Base-by-base conservation (phyloP, 1,140 invertebrate genomes). In the Panulirus ornatus region DNA sequence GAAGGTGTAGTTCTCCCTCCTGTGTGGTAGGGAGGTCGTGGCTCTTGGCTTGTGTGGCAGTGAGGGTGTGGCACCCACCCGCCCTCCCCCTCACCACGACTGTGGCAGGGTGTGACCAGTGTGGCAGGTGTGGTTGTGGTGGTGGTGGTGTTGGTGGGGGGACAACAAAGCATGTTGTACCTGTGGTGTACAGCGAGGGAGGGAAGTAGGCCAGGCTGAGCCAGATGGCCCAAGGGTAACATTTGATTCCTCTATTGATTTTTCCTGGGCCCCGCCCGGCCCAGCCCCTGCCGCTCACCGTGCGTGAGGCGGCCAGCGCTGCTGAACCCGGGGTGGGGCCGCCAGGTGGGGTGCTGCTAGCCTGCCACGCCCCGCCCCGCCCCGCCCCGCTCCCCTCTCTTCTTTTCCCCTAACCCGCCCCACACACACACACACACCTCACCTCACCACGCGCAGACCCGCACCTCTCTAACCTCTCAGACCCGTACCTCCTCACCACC, bases 161-260 rank as follows among this genome's bases (percentile, higher is more conserved):
- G n/a, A n/a, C n/a, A n/a, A n/a, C 16, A 47, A 14, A 22, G 54
- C 54, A 3, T 14, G 54, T 0, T 58, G 73, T 30, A 75, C 73
- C 73, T 75, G 73, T 34, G 51, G 47, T 34, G n/a, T n/a, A n/a
- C n/a, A n/a, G n/a, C n/a, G n/a, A n/a, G n/a, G 9, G 51, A n/a
- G 34, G 78, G 78, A 82, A 82, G n/a, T 82, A 82, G 78, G 78
- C 78, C 78, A 82, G 78, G 78, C 47, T 82, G 2, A 82, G 78
- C 78, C 58, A 36, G 78, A 82, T 82, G 78, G 78, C 78, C 78
- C 78, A 58, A 58, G 78, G 78, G 78, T 82, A 82, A 82, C 78
- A 82, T 82, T 82, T 82, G 78, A 82, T 82, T 82, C 78, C 78
- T 82, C 78, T 82, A 82, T 82, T 82, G 78, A 82, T 82, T 82